phyloP scores from a whole-genome alignment of 2,888 invertebrate species.

The Tetranychus piercei region DNA sequence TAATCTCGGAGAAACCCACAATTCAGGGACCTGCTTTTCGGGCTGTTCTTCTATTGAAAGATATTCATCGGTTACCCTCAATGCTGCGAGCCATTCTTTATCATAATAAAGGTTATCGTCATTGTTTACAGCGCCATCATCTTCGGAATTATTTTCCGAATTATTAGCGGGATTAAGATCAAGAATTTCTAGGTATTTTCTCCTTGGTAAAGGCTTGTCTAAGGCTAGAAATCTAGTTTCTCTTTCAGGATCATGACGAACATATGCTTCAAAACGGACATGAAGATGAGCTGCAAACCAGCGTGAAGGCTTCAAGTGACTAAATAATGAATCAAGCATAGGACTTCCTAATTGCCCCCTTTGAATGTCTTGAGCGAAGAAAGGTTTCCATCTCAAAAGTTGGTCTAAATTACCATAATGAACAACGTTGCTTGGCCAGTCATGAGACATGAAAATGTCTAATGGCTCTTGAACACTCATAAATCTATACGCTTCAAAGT shows the following conservation, averaged over 20 bases:
- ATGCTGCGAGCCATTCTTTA: constrained; percentile 77
- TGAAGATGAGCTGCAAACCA: constrained; percentile 98
- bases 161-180: constrained; percentile 19
- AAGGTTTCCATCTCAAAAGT: constrained; percentile 56
- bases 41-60: constrained; percentile 40
- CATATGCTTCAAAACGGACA: constrained; percentile 66
- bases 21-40: background rate
- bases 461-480: constrained; percentile 45
- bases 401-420: constrained; percentile 55
- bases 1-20: background rate
- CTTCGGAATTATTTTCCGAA: background rate
- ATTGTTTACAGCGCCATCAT: background rate
- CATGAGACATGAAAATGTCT: constrained; percentile 84
- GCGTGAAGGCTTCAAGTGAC: constrained; percentile 57
- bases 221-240: constrained; percentile 70
- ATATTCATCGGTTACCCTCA: constrained; percentile 72
- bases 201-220: constrained; percentile 82
- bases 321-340: constrained; percentile 60
- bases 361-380: constrained; percentile 65
- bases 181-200: constrained; percentile 66
- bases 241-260: constrained; percentile 19
- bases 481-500: constrained; percentile 67
- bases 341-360: constrained; percentile 65
- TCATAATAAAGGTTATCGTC: constrained; percentile 47
- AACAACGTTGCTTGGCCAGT: constrained; percentile 83